Evolutionary conservation across 2,113 vertebrate species (phyloP).

Genomic region (Gallinago jamesoni): DNA sequence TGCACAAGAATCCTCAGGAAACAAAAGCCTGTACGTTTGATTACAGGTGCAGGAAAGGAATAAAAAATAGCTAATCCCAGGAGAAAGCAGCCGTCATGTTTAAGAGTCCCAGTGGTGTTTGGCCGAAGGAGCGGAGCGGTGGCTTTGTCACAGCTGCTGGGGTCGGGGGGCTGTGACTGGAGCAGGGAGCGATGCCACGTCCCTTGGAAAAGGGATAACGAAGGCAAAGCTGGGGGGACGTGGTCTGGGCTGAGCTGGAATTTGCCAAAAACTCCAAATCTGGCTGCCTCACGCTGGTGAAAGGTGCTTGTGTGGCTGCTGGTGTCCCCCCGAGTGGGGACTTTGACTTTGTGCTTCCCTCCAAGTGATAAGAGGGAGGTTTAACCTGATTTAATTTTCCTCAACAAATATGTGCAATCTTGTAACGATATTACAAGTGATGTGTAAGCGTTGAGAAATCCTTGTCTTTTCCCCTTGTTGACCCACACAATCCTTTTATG

Average conservation of each 20-base stretch:
- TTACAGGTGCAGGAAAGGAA: not conserved
- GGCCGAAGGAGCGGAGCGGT: not conserved
- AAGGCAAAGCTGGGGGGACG: not conserved
- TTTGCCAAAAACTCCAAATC: not conserved
- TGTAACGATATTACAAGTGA: conserved; percentile 7
- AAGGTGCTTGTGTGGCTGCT: not conserved
- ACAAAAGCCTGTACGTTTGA: not conserved
- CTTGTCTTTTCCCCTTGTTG: not conserved
- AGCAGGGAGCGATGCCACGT: not conserved
- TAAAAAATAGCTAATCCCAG: not conserved
- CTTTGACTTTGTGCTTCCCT: not conserved
- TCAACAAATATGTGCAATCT: not conserved
- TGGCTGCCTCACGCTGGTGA: not conserved
- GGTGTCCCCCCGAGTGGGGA: not conserved
- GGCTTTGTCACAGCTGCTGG: not conserved
- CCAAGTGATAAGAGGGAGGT: not conserved
- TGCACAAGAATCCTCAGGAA: not conserved
- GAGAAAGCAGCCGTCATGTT: not conserved
- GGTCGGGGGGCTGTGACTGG: not conserved
- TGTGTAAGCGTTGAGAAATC: not conserved
- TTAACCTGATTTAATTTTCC: conserved; percentile 15
- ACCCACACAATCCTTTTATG: conserved; percentile 20
- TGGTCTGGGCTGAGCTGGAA: not conserved
- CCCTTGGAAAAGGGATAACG: not conserved
- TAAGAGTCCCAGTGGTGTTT: not conserved